Percentiles rank a stretch among this genome's conserved stretches.
phyloP scores from a whole-genome alignment of 2,797 vertebrate species.

The Enteromius argenteus region DNA sequence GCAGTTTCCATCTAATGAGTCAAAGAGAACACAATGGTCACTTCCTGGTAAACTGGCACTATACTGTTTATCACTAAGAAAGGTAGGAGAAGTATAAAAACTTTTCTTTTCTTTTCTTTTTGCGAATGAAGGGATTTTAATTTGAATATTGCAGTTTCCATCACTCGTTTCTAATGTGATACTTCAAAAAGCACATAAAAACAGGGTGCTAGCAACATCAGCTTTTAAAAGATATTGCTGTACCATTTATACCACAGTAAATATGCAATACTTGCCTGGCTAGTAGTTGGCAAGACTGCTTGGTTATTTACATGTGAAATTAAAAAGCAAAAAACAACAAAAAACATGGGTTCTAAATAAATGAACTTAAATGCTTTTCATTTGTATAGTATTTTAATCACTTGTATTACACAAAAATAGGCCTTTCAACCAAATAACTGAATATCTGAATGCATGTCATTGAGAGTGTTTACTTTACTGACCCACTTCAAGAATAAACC shows the following conservation, averaged over 20 bases:
- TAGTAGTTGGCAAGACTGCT: neutral
- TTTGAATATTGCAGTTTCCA: too few relatives aligned
- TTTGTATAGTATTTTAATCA: neutral
- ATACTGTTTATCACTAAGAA: neutral
- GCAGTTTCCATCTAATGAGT: neutral
- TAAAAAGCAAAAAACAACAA: neutral
- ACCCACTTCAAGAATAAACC: slow-evolving; percentile 61
- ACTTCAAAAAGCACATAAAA: too few relatives aligned
- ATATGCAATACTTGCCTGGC: neutral
- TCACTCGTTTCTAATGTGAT: too few relatives aligned
- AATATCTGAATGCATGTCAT: neutral
- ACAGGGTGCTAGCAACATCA: neutral
- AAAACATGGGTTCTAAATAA: neutral
- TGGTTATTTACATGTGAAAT: neutral
- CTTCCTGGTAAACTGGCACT: neutral
- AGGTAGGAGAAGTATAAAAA: neutral
- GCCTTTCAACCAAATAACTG: neutral
- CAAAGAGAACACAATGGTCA: neutral
- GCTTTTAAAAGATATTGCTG: neutral
- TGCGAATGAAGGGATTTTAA: too few relatives aligned
- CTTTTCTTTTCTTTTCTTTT: too few relatives aligned
- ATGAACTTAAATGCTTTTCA: neutral
- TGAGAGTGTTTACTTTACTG: neutral
- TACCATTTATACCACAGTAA: neutral
- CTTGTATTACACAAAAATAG: neutral